phyloP scores from a whole-genome alignment of 2,113 vertebrate genomes.

The Gobius niger region DNA sequence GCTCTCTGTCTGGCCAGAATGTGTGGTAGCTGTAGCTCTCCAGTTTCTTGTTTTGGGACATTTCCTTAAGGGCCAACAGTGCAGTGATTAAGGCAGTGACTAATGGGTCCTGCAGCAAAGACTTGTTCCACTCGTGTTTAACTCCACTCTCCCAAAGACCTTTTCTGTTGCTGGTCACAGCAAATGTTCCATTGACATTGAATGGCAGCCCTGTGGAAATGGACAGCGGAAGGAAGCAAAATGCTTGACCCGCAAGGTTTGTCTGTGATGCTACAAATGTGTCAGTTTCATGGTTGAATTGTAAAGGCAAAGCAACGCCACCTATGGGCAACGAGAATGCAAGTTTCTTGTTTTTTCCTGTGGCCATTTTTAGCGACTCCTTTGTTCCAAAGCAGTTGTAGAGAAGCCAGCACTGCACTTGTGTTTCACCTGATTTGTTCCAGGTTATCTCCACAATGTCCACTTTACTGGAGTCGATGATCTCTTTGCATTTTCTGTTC shows the following conservation, averaged over 20 bases:
- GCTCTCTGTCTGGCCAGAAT: conserved; percentile 78
- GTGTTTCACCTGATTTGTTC: conserved; percentile 28
- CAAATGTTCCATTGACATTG: conserved; percentile 83
- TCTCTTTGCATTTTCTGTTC: conserved; percentile 45
- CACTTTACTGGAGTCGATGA: conserved; percentile 62
- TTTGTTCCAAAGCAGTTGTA: conserved; percentile 78
- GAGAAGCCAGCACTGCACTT: conserved; percentile 71
- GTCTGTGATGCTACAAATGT: conserved; percentile 59
- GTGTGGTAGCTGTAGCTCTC: conserved; percentile 75
- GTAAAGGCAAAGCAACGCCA: conserved; percentile 80
- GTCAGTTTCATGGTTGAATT: conserved; percentile 48
- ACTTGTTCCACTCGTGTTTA: conserved; percentile 79
- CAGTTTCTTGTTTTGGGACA: conserved; percentile 73
- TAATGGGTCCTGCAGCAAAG: conserved; percentile 75
- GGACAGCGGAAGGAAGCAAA: conserved; percentile 85
- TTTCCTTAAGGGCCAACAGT: conserved; percentile 72
- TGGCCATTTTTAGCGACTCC: conserved; percentile 70
- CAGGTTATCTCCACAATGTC: conserved; percentile 68
- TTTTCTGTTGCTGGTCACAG: conserved; percentile 84
- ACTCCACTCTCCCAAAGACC: conserved; percentile 77
- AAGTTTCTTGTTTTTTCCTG: conserved; percentile 44
- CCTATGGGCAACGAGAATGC: conserved; percentile 74
- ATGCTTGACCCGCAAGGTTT: conserved; percentile 72
- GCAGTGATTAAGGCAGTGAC: conserved; percentile 72
- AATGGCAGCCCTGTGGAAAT: conserved; percentile 81